Conservation (phyloP, 2,113 vertebrate genomes). For the Brevimyrus niger region DNA sequence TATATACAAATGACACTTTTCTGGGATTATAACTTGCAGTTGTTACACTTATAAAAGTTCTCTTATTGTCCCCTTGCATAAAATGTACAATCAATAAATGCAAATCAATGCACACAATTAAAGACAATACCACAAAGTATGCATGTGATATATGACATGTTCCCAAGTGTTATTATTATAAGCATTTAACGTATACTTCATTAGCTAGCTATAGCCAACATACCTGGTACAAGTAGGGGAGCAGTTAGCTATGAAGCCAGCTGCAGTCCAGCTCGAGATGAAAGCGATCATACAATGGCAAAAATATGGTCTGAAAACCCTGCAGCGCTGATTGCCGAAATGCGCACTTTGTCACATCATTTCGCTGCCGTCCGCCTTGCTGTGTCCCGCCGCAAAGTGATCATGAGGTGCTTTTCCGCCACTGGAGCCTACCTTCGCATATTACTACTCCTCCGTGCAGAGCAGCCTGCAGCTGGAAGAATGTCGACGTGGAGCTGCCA, state of each 20-base stretch:
- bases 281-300: slow-evolving; percentile 43
- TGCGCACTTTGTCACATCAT: slow-evolving; percentile 30
- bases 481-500: slow-evolving; percentile 81
- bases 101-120: slow-evolving; percentile 10
- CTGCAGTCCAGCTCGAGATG: slow-evolving; percentile 58
- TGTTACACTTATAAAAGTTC: slow-evolving; percentile 12
- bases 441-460: slow-evolving; percentile 45
- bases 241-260: slow-evolving; percentile 41
- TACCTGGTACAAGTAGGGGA: slow-evolving; percentile 59
- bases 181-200: slow-evolving; percentile 4
- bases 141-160: background rate
- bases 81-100: background rate
- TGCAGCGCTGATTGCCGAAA: slow-evolving; percentile 9
- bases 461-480: slow-evolving; percentile 71
- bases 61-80: background rate
- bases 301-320: slow-evolving; percentile 35
- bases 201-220: slow-evolving; percentile 15
- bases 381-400: slow-evolving; percentile 41
- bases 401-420: slow-evolving; percentile 45
- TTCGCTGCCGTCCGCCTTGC: slow-evolving; percentile 39
- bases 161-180: background rate
- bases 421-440: slow-evolving; percentile 51
- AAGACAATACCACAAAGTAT: background rate
- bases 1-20: background rate
- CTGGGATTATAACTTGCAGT: background rate